These are phyloP conservation scores for Acheta domesticus DNA, from an alignment of 2,888 invertebrate species.

Conservation along the genomic window DNA sequence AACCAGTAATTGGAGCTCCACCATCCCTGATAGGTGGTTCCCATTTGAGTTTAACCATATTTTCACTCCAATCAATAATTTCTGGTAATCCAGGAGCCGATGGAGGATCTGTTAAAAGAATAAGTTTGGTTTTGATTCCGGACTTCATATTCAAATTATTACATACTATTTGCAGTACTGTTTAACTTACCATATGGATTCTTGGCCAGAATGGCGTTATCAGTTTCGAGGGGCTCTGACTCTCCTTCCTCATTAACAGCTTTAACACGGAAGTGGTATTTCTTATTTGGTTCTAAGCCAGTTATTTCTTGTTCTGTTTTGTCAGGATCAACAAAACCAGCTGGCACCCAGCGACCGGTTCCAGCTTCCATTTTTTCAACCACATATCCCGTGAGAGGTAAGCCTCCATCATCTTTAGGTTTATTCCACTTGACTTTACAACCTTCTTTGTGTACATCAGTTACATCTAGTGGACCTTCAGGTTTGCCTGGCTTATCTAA, in stretches of 20 bases:
- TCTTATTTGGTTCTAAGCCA: conserved; percentile 90
- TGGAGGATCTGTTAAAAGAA: conserved; percentile 59
- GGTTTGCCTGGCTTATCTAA: conserved; percentile 81
- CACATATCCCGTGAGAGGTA: conserved; percentile 84
- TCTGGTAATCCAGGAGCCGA: conserved; percentile 87
- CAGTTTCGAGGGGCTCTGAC: conserved; percentile 90
- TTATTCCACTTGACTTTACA: conserved; percentile 92
- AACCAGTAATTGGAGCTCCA: conserved; percentile 84
- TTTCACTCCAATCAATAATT: conserved; percentile 86
- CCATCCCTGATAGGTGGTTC: conserved; percentile 85
- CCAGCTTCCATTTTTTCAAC: conserved; percentile 92
- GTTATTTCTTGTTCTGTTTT: conserved; percentile 78
- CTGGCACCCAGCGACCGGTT: conserved; percentile 85
- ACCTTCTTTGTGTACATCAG: conserved; percentile 88
- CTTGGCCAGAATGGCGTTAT: conserved; percentile 85
- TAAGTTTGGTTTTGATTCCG: background rate
- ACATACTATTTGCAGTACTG: background rate
- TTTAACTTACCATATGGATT: conserved; percentile 78
- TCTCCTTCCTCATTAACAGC: conserved; percentile 97
- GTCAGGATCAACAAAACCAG: conserved; percentile 57
- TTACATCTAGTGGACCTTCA: conserved; percentile 87
- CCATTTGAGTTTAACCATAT: conserved; percentile 87
- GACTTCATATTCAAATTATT: background rate
- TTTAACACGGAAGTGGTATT: conserved; percentile 96
- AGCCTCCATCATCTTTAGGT: conserved; percentile 93